Evolutionary conservation across 2,113 vertebrate genomes (phyloP), one percentile per base, ranked within the genome.

Genomic region (Tinamus guttatus): DNA sequence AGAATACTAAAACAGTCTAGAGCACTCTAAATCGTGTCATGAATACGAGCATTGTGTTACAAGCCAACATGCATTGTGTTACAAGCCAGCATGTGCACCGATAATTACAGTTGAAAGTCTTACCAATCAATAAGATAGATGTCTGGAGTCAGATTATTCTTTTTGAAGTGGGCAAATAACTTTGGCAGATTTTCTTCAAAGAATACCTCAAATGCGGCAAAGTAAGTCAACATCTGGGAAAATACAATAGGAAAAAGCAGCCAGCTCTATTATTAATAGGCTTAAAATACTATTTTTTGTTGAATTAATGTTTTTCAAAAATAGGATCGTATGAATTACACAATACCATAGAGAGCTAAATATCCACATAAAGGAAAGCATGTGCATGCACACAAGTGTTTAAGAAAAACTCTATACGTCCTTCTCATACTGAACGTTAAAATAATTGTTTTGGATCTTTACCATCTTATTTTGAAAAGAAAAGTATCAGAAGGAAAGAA

Each of bases 71-170:
- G 52, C 54, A 74, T 0, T 0, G 14, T 85, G 49, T 54, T 75
- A 7, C 14, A 60, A 1, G 2, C 40, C 36, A 71, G n/a, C 13
- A 88, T 15, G 52, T 54, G 52, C 34, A 32, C 75, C 21, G n/a
- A 24, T 54, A 84, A 84, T 45, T 41, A 36, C 14, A 71, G 45
- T 82, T 41, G 58, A 62, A 3, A 11, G 18, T 52, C 99, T 98
- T 97, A 99, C 99, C 99, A 99, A 97, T 99, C 99, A 54, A 99
- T 99, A 77, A 99, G 98, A 97, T 99, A 99, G 98, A 99, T 99
- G 97, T 99, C 99, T 76, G 99, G 99, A 58, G 99, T 99, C 94
- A 99, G 89, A 96, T 98, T 99, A 97, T 99, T 99, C 93, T 98
- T 99, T 98, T 99, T 99, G 98, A 99, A 99, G 98, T 99, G 99